Conservation (phyloP, 1,140 invertebrate genomes). For the Drosophila persimilis region DNA sequence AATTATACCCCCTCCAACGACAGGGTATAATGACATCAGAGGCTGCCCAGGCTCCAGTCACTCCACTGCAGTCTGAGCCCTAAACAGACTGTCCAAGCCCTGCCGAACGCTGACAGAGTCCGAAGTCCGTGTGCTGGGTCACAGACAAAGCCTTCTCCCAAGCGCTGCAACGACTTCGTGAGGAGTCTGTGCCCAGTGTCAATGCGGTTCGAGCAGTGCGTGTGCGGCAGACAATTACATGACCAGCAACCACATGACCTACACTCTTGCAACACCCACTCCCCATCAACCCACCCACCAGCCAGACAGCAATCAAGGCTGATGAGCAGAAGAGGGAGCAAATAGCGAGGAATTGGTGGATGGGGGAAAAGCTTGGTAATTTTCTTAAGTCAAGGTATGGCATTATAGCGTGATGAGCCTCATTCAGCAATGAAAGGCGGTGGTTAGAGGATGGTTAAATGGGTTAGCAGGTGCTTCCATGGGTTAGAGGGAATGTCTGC, state of each 20-base stretch:
- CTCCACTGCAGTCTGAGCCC: conserved; percentile 25
- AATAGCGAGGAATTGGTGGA: no score
- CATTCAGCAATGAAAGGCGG: conserved; percentile 43
- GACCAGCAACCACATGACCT: conserved; percentile 22
- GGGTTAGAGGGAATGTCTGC: neutral
- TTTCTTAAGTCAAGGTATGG: conserved; percentile 56
- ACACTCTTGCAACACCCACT: conserved; percentile 15
- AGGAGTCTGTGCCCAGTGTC: conserved; percentile 1
- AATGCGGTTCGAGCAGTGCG: conserved; percentile 37
- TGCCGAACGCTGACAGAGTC: conserved; percentile 10
- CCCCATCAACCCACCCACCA: conserved; percentile 12
- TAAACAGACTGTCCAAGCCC: conserved; percentile 19
- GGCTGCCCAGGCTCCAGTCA: neutral
- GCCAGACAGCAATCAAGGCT: conserved; percentile 50
- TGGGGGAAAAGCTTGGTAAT: conserved; percentile 49
- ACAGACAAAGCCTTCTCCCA: conserved; percentile 2
- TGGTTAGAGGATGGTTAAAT: conserved; percentile 27
- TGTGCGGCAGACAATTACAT: conserved; percentile 67
- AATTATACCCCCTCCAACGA: neutral
- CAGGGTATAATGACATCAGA: conserved; percentile 16
- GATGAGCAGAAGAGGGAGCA: conserved; percentile 38
- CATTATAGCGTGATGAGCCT: conserved; percentile 76
- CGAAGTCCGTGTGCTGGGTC: neutral
- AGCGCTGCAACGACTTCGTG: conserved; percentile 4
- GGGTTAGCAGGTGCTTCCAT: neutral